Evolutionary conservation across 1,140 invertebrate genomes (phyloP).

Genomic region (Colletes latitarsis): DNA sequence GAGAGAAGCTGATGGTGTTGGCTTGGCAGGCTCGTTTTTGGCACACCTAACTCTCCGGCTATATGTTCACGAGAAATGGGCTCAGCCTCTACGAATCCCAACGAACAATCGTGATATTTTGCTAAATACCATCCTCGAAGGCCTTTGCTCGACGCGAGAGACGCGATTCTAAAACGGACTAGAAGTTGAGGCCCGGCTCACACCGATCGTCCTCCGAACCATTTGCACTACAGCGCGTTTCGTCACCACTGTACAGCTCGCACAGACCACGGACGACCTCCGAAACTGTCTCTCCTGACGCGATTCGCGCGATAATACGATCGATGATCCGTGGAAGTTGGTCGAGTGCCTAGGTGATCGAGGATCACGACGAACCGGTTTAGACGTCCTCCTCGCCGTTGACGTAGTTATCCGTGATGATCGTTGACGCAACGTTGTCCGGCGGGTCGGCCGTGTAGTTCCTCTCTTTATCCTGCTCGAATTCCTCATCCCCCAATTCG

Average conservation of each 20-base stretch:
- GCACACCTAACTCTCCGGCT: slow-evolving; percentile 16
- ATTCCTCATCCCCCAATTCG: neutral
- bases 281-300: neutral
- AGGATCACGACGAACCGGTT: neutral
- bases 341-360: neutral
- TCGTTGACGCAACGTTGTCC: neutral
- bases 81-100: neutral
- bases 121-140: slow-evolving; percentile 5
- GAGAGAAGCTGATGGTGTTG: neutral
- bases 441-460: too few species aligned
- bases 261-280: neutral
- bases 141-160: neutral
- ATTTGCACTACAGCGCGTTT: neutral
- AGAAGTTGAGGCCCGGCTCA: neutral
- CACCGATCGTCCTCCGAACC: slow-evolving; percentile 32
- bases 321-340: slow-evolving; percentile 3
- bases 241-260: slow-evolving; percentile 8
- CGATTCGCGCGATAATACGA: neutral
- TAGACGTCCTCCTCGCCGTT: neutral
- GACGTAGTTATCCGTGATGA: neutral
- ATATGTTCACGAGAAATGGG: slow-evolving; percentile 8
- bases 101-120: neutral
- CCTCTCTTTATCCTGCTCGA: too few species aligned
- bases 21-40: slow-evolving; percentile 32
- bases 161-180: slow-evolving; percentile 10